Base-by-base conservation (phyloP, 1,140 invertebrate species). In the Achatina immaculata region DNA sequence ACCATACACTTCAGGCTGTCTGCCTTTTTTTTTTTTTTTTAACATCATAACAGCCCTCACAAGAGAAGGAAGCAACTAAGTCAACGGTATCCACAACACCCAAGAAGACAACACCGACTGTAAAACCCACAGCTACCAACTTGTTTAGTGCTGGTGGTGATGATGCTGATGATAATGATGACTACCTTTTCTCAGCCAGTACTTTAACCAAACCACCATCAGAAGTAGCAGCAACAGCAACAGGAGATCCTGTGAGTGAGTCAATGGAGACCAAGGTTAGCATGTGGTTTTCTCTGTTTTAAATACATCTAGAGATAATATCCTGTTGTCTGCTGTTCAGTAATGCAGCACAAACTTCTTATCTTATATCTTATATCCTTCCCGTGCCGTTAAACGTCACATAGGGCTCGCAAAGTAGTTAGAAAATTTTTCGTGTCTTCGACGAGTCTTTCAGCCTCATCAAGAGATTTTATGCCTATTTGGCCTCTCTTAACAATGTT, bases 231-330 rank as follows among this genome's bases (percentile, higher is more conserved):
- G 2, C 40, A 28, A 28, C 66, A 21, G 55, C 55, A 19, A 34
- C 43, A 1, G 78, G 68, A 4, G 43, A 55, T 19, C 43, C 76
- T 2, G 42, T 16, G 1, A 55, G 66, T 16, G 45, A 80, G 45
- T 72, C 78, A n/a, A 80, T 80, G 68, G 68, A 71, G 68, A 14
- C 43, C 14, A 69, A 80, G 68, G 76, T 78, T 1, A 62, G 65
- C 9, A 16, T 16, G 19, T 69, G 31, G 4, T 58, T 14, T 4
- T 58, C 11, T 24, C 55, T 19, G 19, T 19, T 45, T 45, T 45
- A 31, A 55, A 14, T 14, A 14, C 51, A n/a, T 14, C 14, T n/a
- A 55, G 51, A 55, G 51, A 14, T 55, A 31, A 68, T 68, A 14
- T 19, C 16, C 16, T 68, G n/a, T n/a, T n/a, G n/a, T n/a, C n/a